Evolutionary conservation across 2,888 invertebrate species (phyloP).

Genomic region (Mongoloraphidia duomilia): DNA sequence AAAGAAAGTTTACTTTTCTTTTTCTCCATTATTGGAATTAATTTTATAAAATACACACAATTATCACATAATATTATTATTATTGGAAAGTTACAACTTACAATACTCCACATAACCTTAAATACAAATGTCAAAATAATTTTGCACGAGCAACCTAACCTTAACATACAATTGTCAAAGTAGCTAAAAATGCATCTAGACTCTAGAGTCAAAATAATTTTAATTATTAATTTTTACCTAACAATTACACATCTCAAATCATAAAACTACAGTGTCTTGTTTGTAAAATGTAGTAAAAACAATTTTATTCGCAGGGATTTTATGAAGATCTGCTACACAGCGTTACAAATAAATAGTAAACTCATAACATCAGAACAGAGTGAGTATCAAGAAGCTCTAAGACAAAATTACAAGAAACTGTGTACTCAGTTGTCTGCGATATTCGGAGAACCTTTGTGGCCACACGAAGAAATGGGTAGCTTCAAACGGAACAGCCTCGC

Average conservation of each 20-base stretch:
- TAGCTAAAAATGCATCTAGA: background rate
- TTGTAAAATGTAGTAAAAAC: too few relatives aligned
- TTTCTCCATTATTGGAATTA: too few relatives aligned
- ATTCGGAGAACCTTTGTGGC: slow-evolving; percentile 58
- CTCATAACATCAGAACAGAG: slow-evolving; percentile 79
- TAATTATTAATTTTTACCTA: background rate
- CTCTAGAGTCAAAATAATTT: slow-evolving; percentile 1
- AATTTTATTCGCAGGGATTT: slow-evolving; percentile 55
- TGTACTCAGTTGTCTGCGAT: slow-evolving; percentile 60
- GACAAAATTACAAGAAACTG: slow-evolving; percentile 74
- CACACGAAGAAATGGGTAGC: slow-evolving; percentile 41
- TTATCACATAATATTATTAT: too few relatives aligned
- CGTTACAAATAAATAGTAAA: slow-evolving; percentile 76
- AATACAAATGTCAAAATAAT: too few relatives aligned
- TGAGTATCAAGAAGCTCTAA: slow-evolving; percentile 81
- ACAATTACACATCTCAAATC: background rate
- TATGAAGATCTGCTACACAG: slow-evolving; percentile 78
- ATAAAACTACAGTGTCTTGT: background rate
- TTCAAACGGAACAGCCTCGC: slow-evolving; percentile 64
- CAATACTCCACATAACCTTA: too few relatives aligned
- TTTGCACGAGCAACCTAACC: too few relatives aligned
- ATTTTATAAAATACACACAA: too few relatives aligned
- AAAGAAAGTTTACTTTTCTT: too few relatives aligned
- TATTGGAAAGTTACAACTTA: too few relatives aligned
- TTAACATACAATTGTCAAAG: too few relatives aligned